Evolutionary conservation across 2,113 vertebrate species (phyloP), one percentile per base, ranked within the genome.

Genomic region (Paracanthobrama guichenoti): DNA sequence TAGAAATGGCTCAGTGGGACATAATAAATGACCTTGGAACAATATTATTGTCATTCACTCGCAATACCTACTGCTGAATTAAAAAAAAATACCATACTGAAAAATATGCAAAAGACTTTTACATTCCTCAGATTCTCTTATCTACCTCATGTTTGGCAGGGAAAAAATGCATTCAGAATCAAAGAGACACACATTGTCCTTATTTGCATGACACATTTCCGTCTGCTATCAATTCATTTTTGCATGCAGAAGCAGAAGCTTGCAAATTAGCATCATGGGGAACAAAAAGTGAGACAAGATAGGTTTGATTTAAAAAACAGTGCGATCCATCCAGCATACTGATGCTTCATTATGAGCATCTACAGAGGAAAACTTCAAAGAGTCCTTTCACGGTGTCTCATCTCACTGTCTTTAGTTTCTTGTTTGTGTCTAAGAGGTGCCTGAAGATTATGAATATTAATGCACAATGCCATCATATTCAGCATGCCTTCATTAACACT

Each of bases 401-500:
- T 67, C 62, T 48, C 18, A 39, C 53, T 42, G 28, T 76, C 18
- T 81, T 69, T 48, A 81, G 79, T 67, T 24, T 50, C 59, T 50
- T 44, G 60, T 59, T 66, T 80, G 42, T 26, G 57, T 80, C 39
- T 66, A 4, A 66, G 60, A 26, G 44, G 48, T 53, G 60, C 26
- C 60, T 67, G 24, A 62, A 74, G 35, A 74, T 75, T 46, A 83
- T 74, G 35, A 83, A 83, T 83, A 74, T 83, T 83, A 75, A 83
- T 60, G 57, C 69, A 57, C 69, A 74, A 59, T 31, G 67, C 22
- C 81, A 74, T 74, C 39, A 60, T 31, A 62, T 83, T 73, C 69
- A 59, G 44, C 11, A 0, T 46, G n/a, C 77, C 77, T 79, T 79
- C 77, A 64, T 79, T 79, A 79, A 44, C 57, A 28, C n/a, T 3